A percentile compares a stretch with the other conserved stretches of the same genome.
These are phyloP conservation scores for Ceyx margarethae DNA, from an alignment of 2,113 vertebrate species.

Conservation along the genomic window DNA sequence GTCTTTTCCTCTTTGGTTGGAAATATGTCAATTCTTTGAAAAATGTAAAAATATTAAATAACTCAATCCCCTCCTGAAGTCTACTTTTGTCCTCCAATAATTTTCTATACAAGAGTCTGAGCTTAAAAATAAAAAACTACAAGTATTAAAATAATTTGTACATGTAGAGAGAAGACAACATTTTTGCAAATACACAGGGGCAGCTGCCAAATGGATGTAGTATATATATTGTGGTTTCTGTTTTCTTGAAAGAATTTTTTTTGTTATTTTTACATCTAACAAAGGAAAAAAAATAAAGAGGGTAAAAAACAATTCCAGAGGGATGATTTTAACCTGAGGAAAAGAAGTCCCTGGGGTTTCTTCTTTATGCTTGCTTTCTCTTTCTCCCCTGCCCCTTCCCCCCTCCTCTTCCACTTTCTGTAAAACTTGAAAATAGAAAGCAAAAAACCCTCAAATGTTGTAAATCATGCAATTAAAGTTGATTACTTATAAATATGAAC, in stretches of 20 bases:
- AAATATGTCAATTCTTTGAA: constrained; percentile 80
- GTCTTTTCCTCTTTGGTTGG: constrained; percentile 75
- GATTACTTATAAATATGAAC: constrained; percentile 88
- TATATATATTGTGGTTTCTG: constrained; percentile 86
- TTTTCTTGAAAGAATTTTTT: constrained; percentile 81
- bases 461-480: constrained; percentile 88
- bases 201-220: constrained; percentile 85
- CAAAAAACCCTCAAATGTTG: constrained; percentile 83
- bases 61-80: constrained; percentile 65
- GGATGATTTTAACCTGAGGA: constrained; percentile 79
- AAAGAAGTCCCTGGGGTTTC: constrained; percentile 75
- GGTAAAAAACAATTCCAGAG: constrained; percentile 75
- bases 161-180: constrained; percentile 80
- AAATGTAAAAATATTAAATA: constrained; percentile 71
- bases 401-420: constrained; percentile 78
- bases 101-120: constrained; percentile 83
- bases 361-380: constrained; percentile 80
- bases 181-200: constrained; percentile 83
- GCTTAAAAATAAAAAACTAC: constrained; percentile 71
- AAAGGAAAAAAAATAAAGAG: constrained; percentile 77
- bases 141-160: constrained; percentile 87
- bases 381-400: not conserved
- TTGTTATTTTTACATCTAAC: constrained; percentile 86
- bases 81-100: constrained; percentile 84
- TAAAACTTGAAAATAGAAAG: constrained; percentile 86